Conservation (phyloP, 2,113 vertebrate species). For the Onychostruthus taczanowskii region DNA sequence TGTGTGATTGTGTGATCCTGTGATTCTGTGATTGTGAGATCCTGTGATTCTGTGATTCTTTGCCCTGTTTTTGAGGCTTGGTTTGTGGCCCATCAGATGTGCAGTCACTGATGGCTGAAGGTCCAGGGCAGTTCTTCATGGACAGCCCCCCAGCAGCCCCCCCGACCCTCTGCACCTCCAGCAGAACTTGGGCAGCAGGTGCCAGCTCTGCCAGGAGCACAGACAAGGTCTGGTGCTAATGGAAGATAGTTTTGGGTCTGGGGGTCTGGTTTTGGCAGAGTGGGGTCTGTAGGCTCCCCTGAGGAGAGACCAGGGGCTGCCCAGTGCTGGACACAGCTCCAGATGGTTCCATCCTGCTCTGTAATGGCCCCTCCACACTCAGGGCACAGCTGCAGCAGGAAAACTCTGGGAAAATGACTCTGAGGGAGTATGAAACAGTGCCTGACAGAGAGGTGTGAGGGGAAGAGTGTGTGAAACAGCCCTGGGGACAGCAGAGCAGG, state of each 20-base stretch:
- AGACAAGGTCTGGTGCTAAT: accelerated
- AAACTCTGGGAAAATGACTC: neutral
- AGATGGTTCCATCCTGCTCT: accelerated
- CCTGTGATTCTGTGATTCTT: neutral
- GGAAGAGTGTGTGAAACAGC: neutral
- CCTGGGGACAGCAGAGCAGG: too few species aligned
- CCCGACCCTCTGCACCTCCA: neutral
- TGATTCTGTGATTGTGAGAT: too few species aligned
- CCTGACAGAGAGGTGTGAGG: neutral
- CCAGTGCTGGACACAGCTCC: accelerated
- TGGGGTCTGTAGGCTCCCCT: neutral
- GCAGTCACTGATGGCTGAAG: accelerated
- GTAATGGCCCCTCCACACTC: accelerated
- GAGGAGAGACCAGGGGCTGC: neutral
- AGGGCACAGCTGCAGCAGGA: accelerated
- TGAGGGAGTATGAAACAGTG: neutral
- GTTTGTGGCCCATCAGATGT: accelerated
- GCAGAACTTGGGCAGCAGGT: neutral
- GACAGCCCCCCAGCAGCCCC: neutral
- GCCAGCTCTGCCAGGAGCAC: accelerated
- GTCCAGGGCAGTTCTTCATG: neutral
- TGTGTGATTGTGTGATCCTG: too few species aligned
- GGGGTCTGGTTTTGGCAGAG: accelerated
- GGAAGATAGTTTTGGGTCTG: neutral
- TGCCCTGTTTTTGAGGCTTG: accelerated